Base-by-base conservation (phyloP, 2,888 invertebrate genomes). In the Metalampra italica region DNA sequence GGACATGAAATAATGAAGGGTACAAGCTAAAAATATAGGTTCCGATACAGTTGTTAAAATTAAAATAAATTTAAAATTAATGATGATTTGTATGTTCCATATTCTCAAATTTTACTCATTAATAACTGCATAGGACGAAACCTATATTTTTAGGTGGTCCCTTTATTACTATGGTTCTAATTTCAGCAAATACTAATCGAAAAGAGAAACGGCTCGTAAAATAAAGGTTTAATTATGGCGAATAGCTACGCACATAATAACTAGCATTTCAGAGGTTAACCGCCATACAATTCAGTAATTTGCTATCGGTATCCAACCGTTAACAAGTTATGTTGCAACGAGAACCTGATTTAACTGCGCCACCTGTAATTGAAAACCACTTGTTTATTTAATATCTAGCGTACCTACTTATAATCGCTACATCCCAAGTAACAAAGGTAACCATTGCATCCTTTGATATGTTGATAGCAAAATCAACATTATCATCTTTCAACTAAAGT, bases 361-460 rank as follows among this genome's bases (percentile, higher is more conserved):
- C 62, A 62, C 55, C 60, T 62, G 68, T 67, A 68, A 71, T 68
- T 67, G 71, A 71, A 67, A 69, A 62, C 60, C 58, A 50, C 56
- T 59, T 67, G 64, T 67, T 70, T 66, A 71, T 66, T 61, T 60
- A 53, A 59, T 60, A 54, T 57, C 61, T 59, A 59, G 56, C 60
- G 58, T 57, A 60, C 62, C 66, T 66, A 60, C 62, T 67, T 66
- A 67, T 64, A 64, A 57, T 60, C 55, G 52, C 55, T 60, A 54
- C 51, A 57, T 30, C 13, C 45, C 8, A 1, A 11, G n/a, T n/a
- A 29, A 45, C 29, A 9, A 14, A 45, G 13, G 29, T 13, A 36
- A n/a, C 7, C n/a, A 9, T 38, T 29, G 13, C 15, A 30, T 39
- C 36, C 1, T 13, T 11, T 29, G 13, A 13, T 15, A 9, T 15